Evolutionary conservation across 2,113 vertebrate genomes (phyloP), one percentile per base, ranked within the genome.

Genomic region (Polyodon spathula): DNA sequence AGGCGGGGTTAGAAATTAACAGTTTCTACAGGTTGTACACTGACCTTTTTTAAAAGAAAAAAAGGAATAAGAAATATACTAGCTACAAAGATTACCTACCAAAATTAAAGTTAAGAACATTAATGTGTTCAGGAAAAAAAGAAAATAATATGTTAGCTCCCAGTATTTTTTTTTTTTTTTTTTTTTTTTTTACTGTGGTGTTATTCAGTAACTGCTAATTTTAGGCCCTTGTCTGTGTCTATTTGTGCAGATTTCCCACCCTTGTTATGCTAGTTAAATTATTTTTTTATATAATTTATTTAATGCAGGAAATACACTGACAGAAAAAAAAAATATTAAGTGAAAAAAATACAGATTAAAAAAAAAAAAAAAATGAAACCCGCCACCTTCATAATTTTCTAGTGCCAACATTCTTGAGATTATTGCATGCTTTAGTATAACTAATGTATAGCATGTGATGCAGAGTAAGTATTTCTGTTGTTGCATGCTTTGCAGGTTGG

Each of bases 391-490:
- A 46, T 43, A 56, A 6, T 15, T 48, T 40, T 4, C 40, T 80
- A 80, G 81, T 85, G 86, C 81, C 83, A 83, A 71, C 73, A 56
- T 70, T n/a, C n/a, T n/a, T n/a, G n/a, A n/a, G 75, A 75, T 82
- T 72, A 81, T 78, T 80, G 81, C 78, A 79, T 76, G 72, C 81
- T 81, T 79, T 66, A 67, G 72, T 72, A 68, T 71, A 67, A 76
- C 66, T 64, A 69, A 71, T 69, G 66, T 75, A 76, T 77, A 58
- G 79, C 78, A 76, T 78, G 68, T 74, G 78, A 76, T 79, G 75
- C 75, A 41, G 76, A 74, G 76, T 72, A 66, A 65, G 37, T 70
- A 62, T 67, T 66, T 61, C 9, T 67, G 78, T 44, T 74, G 65
- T 44, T 59, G 60, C 82, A 63, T 63, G 78, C 70, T 68, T 82